Evolutionary conservation across 1,140 invertebrate species (phyloP).

Genomic region (Anastrepha ludens): DNA sequence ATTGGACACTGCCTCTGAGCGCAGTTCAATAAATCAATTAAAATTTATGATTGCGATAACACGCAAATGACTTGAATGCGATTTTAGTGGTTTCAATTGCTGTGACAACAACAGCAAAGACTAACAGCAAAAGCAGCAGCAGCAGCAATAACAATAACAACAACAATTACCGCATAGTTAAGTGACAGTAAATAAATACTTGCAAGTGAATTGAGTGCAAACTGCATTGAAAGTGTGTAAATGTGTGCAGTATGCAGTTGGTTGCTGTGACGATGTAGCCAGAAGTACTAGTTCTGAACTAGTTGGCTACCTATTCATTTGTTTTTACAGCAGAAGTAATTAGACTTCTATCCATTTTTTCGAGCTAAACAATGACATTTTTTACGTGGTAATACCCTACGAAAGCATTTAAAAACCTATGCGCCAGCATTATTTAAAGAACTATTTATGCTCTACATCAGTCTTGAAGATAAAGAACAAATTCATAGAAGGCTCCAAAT

Average conservation of each 20-base stretch:
- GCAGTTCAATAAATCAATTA: conserved; percentile 55
- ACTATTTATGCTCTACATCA: too few relatives aligned
- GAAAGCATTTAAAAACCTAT: too few relatives aligned
- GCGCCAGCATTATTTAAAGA: too few relatives aligned
- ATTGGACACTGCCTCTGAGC: not conserved
- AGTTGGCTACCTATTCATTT: too few relatives aligned
- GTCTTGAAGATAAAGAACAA: too few relatives aligned
- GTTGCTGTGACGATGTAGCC: not conserved
- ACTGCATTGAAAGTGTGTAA: conserved; percentile 17
- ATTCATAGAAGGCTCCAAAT: too few relatives aligned
- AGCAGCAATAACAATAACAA: conserved; percentile 12
- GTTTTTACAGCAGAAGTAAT: too few relatives aligned
- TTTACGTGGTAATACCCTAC: too few relatives aligned
- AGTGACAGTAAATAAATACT: conserved; percentile 47
- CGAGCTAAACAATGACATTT: too few relatives aligned
- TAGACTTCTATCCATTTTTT: too few relatives aligned
- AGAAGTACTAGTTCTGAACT: too few relatives aligned
- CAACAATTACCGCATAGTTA: conserved; percentile 33
- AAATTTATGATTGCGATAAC: conserved; percentile 54
- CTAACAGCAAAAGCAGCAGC: not conserved
- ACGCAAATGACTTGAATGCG: conserved; percentile 50
- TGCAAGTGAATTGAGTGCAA: conserved; percentile 47
- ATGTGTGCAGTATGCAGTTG: not conserved
- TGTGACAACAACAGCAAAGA: not conserved
- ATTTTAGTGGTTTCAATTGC: conserved; percentile 37